Percentiles rank a stretch among this genome's conserved stretches.
Conservation (phyloP, 2,113 vertebrate genomes). For the Nothocercus nigrocapillus region DNA sequence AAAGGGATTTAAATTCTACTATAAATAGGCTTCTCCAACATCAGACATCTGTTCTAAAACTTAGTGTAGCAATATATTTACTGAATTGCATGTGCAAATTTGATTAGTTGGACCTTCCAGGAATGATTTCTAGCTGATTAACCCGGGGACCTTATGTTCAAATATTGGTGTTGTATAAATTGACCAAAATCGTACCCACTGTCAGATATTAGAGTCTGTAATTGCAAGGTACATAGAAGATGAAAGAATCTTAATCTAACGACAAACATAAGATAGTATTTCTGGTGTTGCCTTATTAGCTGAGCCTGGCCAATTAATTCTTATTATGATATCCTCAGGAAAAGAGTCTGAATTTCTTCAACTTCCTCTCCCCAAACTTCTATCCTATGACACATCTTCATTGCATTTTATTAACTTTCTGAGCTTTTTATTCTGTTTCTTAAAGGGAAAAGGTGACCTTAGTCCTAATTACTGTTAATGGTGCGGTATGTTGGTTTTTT, state of each 20-base stretch:
- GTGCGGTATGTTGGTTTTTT: not conserved
- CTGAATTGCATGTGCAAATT: constrained; percentile 72
- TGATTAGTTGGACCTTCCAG: constrained; percentile 78
- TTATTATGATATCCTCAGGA: constrained; percentile 25
- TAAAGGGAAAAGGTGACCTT: constrained; percentile 32
- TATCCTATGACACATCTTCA: not conserved
- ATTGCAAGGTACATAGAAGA: constrained; percentile 74
- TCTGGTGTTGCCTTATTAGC: constrained; percentile 63
- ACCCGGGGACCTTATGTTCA: constrained; percentile 74
- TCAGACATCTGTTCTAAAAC: constrained; percentile 75
- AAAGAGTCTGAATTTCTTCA: constrained; percentile 32
- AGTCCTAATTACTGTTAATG: constrained; percentile 37
- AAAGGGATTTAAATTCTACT: constrained; percentile 66
- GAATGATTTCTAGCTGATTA: constrained; percentile 79
- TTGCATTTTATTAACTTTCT: not conserved
- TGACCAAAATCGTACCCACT: constrained; percentile 74
- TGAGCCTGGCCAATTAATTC: constrained; percentile 34
- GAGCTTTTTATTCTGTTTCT: not conserved
- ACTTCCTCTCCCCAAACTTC: constrained; percentile 23
- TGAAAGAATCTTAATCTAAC: constrained; percentile 71
- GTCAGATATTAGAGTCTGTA: constrained; percentile 74
- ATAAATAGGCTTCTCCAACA: constrained; percentile 54
- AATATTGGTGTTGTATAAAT: constrained; percentile 68
- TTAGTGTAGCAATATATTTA: constrained; percentile 67
- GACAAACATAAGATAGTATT: constrained; percentile 57